Evolutionary conservation across 2,113 vertebrate species (phyloP).

Genomic region (Aspidoscelis tigris): DNA sequence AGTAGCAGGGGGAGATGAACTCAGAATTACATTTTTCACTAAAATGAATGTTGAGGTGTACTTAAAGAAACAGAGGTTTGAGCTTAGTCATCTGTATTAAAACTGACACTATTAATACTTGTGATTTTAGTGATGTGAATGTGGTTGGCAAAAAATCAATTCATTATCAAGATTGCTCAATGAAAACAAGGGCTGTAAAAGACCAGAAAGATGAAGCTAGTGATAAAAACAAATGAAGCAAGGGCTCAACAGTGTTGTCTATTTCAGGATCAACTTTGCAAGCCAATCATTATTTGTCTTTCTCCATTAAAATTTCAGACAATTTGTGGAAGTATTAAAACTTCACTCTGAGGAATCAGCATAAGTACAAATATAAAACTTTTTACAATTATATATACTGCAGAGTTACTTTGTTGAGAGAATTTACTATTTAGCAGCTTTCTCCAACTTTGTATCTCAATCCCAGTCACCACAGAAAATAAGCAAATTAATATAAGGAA

Average conservation of each 20-base stretch:
- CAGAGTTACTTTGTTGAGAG: background rate
- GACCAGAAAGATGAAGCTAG: conserved; percentile 10
- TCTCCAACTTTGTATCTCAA: background rate
- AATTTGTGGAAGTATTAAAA: conserved; percentile 1
- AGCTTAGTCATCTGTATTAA: conserved; percentile 3
- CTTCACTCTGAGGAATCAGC: background rate
- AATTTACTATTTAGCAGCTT: background rate
- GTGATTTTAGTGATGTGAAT: conserved; percentile 1
- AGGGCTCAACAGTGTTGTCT: conserved; percentile 8
- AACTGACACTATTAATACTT: conserved; percentile 13
- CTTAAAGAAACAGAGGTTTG: conserved; percentile 1
- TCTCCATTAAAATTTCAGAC: background rate
- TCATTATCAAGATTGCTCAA: conserved; percentile 15
- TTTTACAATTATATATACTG: background rate
- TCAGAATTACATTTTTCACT: background rate
- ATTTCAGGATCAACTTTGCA: conserved; percentile 15
- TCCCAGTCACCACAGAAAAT: too few relatives aligned
- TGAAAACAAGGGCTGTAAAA: conserved; percentile 18
- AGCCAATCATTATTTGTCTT: conserved; percentile 17
- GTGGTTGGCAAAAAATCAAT: conserved; percentile 27
- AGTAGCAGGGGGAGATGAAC: too few relatives aligned
- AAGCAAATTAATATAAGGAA: too few relatives aligned
- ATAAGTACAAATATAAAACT: background rate
- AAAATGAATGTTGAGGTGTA: background rate
- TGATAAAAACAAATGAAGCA: conserved; percentile 30